Evolutionary conservation across 2,797 vertebrate genomes (phyloP), one percentile per base, ranked within the genome.

Genomic region (Otus scops): DNA sequence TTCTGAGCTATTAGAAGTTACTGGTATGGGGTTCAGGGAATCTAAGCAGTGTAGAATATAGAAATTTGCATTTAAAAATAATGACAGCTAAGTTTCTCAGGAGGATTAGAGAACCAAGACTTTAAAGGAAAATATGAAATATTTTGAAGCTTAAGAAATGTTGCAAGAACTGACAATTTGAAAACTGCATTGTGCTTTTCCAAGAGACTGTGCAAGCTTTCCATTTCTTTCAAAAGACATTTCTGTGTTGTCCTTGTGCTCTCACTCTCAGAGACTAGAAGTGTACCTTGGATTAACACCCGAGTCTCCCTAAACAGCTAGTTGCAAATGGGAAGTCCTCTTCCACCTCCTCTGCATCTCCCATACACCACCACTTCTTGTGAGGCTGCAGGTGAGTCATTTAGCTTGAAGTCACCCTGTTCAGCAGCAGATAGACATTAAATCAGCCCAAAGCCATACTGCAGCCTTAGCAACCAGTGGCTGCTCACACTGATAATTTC

Each of bases 41-140:
- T 71, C 64, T 39, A 34, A 71, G 48, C 50, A 53, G 32, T 64
- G 48, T 27, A 85, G 48, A 64, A 89, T 20, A 79, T 6, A 92
- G 34, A 77, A 76, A 92, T 85, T 76, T 79, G n/a, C 51, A 67
- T 85, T 87, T 82, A 13, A 91, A 96, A 94, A 91, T 92, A 70
- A 89, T 45, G 78, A 87, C 43, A 89, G 43, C 70, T 77, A 24
- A 59, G 48, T 38, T 56, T 93, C 86, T 53, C 34, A 0, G n/a
- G 56, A n/a, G 28, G 14, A 4, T 22, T 56, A 48, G 32, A 34
- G 43, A 92, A 39, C 53, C 34, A 43, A 71, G 45, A 22, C 67
- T 82, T 89, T 56, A 85, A 94, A 91, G 36, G 34, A 54, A 91
- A 79, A 26, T 27, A 26, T 1, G 2, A 80, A 73, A 73, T 73